Percentiles rank a stretch among this genome's conserved stretches.
These are phyloP conservation scores for Crocallis elinguaria DNA, from an alignment of 2,888 invertebrate species.

Conservation along the genomic window DNA sequence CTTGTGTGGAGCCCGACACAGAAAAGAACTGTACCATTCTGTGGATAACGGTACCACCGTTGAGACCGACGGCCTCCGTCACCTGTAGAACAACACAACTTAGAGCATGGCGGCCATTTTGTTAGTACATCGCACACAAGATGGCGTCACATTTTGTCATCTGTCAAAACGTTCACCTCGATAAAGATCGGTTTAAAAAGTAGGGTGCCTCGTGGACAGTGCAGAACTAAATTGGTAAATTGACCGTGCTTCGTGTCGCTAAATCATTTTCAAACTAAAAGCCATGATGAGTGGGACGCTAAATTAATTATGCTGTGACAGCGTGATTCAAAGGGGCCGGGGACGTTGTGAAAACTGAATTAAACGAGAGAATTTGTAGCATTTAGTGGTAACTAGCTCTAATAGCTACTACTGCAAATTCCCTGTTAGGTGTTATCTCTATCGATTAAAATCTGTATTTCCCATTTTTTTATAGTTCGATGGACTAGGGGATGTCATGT, in stretches of 20 bases:
- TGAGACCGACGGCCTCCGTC: conserved; percentile 86
- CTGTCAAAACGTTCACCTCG: conserved; percentile 39
- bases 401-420: conserved; percentile 61
- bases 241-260: conserved; percentile 63
- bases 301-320: conserved; percentile 72
- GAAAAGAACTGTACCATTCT: conserved; percentile 87
- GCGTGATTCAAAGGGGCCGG: conserved; percentile 66
- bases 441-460: conserved; percentile 17
- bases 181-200: conserved; percentile 29
- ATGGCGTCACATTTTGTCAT: conserved; percentile 41
- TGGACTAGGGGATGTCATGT: conserved; percentile 71
- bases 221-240: conserved; percentile 52
- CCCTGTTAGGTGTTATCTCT: conserved; percentile 45
- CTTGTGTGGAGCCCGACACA: conserved; percentile 85
- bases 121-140: conserved; percentile 44
- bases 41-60: conserved; percentile 86
- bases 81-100: conserved; percentile 85
- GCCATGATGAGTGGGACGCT: conserved; percentile 72
- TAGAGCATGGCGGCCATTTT: conserved; percentile 73
- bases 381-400: conserved; percentile 49
- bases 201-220: conserved; percentile 57
- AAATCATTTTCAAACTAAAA: conserved; percentile 64
- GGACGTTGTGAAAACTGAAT: conserved; percentile 44
- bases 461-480: conserved; percentile 45
- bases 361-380: conserved; percentile 57